Evolutionary conservation across 2,888 invertebrate species (phyloP), one percentile per base, ranked within the genome.

Genomic region (Pollenia labialis): DNA sequence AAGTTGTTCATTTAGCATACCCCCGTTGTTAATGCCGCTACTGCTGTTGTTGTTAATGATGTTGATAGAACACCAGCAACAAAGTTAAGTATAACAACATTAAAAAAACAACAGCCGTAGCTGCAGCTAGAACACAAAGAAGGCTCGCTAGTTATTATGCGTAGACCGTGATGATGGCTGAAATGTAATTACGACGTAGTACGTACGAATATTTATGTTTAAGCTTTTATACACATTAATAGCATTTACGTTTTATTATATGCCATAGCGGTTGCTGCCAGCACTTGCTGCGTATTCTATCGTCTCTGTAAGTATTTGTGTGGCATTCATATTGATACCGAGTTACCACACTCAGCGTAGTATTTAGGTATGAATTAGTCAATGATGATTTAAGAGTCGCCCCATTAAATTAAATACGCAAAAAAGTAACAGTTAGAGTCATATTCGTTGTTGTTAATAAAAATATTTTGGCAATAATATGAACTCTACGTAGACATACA

Each of bases 401-500:
- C 52, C 32, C 66, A 16, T 14, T 44, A 6, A 75, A 7, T 48
- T 12, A 48, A 48, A 52, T 10, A 46, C 23, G 64, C 18, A 75
- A 52, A 75, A 52, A 52, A 8, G 48, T 60, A 58, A 58, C 64
- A 68, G 80, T 80, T 71, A 85, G 60, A 60, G 60, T 69, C 23
- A 80, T 52, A 54, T 44, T 7, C n/a, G 56, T 48, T 72, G 60
- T 80, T 84, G 44, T 72, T 74, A 69, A 62, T 48, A 84, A 68
- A 84, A 80, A 80, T 62, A 75, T 80, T 84, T 62, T 80, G 48
- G 62, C 62, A 80, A 85, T 75, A 44, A 60, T 71, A 69, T 56
- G 54, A 85, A 75, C 48, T 74, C n/a, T 1, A 6, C 18, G 32
- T 58, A n/a, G 14, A n/a, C 64, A 46, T 10, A 46, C n/a, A 23